phyloP scores from a whole-genome alignment of 2,797 vertebrate genomes.

The Parotocinclus haroldoi region DNA sequence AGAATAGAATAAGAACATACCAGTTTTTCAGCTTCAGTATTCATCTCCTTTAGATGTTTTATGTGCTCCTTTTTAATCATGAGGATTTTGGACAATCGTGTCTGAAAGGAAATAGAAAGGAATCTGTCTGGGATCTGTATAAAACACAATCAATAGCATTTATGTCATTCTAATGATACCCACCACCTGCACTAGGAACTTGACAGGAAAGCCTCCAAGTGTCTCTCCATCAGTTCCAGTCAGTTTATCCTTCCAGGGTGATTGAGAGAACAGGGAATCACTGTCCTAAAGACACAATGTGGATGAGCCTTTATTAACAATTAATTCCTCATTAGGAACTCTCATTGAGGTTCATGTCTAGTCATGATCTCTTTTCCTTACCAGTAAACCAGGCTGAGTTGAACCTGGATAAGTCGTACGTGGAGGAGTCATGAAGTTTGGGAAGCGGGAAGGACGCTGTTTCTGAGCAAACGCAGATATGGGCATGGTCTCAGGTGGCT shows the following conservation, averaged over 20 bases:
- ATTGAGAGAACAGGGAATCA: conserved; percentile 89
- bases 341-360: no score
- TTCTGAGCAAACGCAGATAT: conserved; percentile 97
- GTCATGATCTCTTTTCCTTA: conserved; percentile 46
- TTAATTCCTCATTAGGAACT: no score
- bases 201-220: conserved; percentile 95
- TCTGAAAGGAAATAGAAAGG: conserved; percentile 73
- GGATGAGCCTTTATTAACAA: not conserved
- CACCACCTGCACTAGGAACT: conserved; percentile 98
- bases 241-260: conserved; percentile 91
- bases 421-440: conserved; percentile 86
- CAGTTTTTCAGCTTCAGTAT: conserved; percentile 96
- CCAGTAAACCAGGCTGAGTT: conserved; percentile 86
- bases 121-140: not conserved
- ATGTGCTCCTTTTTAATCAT: conserved; percentile 99
- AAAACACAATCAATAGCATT: not conserved
- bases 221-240: conserved; percentile 88
- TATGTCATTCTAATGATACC: conserved; percentile 49
- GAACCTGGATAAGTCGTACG: conserved; percentile 80
- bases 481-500: conserved; percentile 97
- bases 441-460: conserved; percentile 86
- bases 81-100: conserved; percentile 95
- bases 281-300: conserved; percentile 73
- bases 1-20: conserved; percentile 62
- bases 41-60: conserved; percentile 97